Conservation (phyloP, 2,797 vertebrate genomes). For the Manis javanica region DNA sequence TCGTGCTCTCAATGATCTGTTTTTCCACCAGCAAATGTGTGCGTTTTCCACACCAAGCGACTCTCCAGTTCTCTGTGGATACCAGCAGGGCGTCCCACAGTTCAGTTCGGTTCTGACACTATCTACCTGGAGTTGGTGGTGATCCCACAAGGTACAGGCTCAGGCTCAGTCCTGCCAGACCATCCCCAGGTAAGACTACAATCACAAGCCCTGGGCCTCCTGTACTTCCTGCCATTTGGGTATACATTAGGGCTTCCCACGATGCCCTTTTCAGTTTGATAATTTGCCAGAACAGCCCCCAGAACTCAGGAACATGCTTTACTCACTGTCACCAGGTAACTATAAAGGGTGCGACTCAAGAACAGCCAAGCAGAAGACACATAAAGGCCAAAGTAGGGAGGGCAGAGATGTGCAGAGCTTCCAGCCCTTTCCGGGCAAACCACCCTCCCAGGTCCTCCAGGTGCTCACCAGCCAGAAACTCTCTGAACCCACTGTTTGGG, state of each 20-base stretch:
- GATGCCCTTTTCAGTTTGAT: background rate
- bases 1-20: background rate
- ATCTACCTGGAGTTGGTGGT: background rate
- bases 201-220: background rate
- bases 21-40: background rate
- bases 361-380: background rate
- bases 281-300: background rate
- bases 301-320: background rate
- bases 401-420: fast-evolving
- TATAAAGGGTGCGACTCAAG: background rate
- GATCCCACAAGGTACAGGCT: background rate
- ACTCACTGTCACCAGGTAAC: background rate
- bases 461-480: background rate
- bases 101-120: background rate
- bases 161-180: background rate
- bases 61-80: background rate
- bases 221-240: background rate
- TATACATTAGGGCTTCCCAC: background rate
- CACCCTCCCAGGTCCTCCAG: too few species aligned
- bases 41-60: background rate
- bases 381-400: fast-evolving
- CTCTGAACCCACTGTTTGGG: background rate
- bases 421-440: fast-evolving
- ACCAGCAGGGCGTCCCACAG: background rate
- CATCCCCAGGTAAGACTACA: background rate